Evolutionary conservation across 2,797 vertebrate genomes (phyloP).

Genomic region (Fratercula arctica): DNA sequence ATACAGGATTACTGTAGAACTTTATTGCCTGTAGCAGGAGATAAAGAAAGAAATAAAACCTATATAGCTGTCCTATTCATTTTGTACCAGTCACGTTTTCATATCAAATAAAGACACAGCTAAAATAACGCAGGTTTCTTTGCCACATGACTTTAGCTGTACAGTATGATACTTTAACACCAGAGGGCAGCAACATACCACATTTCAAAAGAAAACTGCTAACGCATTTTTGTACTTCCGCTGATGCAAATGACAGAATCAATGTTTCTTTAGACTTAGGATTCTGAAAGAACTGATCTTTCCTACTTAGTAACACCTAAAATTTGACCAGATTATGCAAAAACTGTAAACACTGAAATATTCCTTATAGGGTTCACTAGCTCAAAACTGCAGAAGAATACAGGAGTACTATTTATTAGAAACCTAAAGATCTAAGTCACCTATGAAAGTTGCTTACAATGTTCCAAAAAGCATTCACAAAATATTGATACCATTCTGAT

Average conservation of each 20-base stretch:
- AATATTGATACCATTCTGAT: background rate
- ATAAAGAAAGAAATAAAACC: background rate
- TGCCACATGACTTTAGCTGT: fast-evolving
- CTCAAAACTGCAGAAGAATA: background rate
- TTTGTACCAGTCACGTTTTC: background rate
- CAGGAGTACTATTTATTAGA: background rate
- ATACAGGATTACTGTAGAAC: background rate
- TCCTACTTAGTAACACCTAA: background rate
- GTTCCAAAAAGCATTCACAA: background rate
- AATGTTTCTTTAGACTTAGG: fast-evolving
- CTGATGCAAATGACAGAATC: fast-evolving
- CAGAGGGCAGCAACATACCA: constrained; percentile 36
- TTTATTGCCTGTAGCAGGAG: background rate
- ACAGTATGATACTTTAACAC: background rate
- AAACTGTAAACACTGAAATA: background rate
- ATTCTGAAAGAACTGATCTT: background rate
- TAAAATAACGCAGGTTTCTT: fast-evolving
- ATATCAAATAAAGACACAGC: fast-evolving
- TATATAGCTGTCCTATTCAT: fast-evolving
- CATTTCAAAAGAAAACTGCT: background rate
- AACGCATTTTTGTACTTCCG: fast-evolving
- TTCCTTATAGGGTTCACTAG: background rate
- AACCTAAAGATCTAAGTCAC: background rate
- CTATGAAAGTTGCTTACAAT: fast-evolving
- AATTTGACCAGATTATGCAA: background rate